phyloP scores from a whole-genome alignment of 1,140 invertebrate species.

The Brachionus rotundiformis region DNA sequence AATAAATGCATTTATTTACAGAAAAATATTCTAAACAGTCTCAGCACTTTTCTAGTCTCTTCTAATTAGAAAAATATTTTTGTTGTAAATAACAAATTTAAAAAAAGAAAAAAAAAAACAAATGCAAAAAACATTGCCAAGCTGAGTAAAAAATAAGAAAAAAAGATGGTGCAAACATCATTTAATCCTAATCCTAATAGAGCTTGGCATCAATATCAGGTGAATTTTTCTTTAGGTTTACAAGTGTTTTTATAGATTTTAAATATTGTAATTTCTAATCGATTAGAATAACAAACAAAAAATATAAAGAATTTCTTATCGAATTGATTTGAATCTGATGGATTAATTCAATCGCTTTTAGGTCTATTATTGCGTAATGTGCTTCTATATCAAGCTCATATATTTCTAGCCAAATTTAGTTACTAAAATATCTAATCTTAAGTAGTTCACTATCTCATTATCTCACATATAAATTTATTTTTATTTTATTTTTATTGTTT shows the following conservation, averaged over 20 bases:
- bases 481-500: no score
- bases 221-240: constrained; percentile 2
- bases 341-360: constrained; percentile 41
- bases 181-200: background rate
- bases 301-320: constrained; percentile 19
- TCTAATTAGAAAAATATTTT: constrained; percentile 29
- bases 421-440: background rate
- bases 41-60: background rate
- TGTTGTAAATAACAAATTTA: no score
- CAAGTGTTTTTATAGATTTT: constrained; percentile 16
- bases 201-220: constrained; percentile 15
- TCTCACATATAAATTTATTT: no score
- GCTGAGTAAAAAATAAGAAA: background rate
- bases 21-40: background rate
- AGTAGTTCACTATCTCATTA: background rate
- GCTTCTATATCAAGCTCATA: constrained; percentile 8
- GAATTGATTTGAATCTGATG: constrained; percentile 31
- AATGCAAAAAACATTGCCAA: background rate
- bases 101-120: no score
- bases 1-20: background rate
- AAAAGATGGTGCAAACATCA: background rate
- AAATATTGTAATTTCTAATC: constrained; percentile 38
- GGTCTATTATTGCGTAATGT: constrained; percentile 21
- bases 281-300: constrained; percentile 18
- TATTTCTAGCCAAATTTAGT: background rate